Evolutionary conservation across 2,888 invertebrate species (phyloP), one percentile per base, ranked within the genome.

Genomic region (Plemyria rubiginata): DNA sequence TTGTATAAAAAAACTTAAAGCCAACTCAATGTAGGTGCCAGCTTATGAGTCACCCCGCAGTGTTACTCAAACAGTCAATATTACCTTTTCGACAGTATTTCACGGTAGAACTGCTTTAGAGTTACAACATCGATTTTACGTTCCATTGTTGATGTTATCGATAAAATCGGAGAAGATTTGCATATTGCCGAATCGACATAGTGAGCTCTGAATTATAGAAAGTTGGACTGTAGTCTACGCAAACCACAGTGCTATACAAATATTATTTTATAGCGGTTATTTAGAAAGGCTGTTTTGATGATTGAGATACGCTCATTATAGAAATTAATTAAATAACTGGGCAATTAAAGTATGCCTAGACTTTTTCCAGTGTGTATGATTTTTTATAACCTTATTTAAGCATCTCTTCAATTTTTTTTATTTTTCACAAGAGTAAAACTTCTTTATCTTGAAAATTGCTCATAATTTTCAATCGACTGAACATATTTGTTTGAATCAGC

Each of bases 91-190:
- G 32, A n/a, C n/a, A n/a, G n/a, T 32, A 6, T 32, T 32, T 32
- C 32, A 32, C 7, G 32, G 32, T 32, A 22, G 32, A 32, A 6
- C 32, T n/a, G n/a, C n/a, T 6, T 6, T 8, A 5, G 68, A 57
- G 68, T 66, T 67, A 66, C 68, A 62, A 65, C 66, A 67, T 55
- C 50, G 61, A 54, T 65, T 65, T 70, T 52, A 66, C 56, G 62
- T 63, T 48, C 43, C 57, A 67, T 67, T 66, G 64, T 67, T 58
- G 65, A 62, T 54, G 43, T 50, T 59, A 60, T 66, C 65, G 60
- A 66, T 67, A 41, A 60, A 68, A 64, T 57, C 60, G 64, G 61
- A 58, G 61, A 65, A 22, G 60, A 70, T 70, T 67, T 62, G 64
- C 69, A 70, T 70, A 51, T 67, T 64, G 12, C 12, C 40, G 43